Percentiles rank a stretch among this genome's conserved stretches.
These are phyloP conservation scores for Nasonia vitripennis DNA, from an alignment of 1,140 invertebrate species.

Conservation along the genomic window DNA sequence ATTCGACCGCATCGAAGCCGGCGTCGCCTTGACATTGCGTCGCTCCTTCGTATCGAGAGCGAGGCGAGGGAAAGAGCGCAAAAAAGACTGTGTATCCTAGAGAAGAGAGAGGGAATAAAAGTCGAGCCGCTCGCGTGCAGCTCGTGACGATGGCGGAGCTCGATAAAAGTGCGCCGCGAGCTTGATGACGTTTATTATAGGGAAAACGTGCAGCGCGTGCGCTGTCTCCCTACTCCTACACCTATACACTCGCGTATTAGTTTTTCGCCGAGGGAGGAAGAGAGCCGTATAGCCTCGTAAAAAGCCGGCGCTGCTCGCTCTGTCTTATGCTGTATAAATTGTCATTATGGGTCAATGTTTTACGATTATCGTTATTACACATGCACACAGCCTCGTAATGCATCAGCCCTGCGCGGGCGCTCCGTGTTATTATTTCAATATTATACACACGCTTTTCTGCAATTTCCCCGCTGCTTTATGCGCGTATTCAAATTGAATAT, in stretches of 20 bases:
- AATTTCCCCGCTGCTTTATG: neutral
- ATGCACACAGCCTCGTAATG: neutral
- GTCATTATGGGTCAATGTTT: slow-evolving; percentile 27
- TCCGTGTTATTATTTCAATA: slow-evolving; percentile 13
- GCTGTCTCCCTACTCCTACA: neutral
- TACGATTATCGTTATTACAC: slow-evolving; percentile 20
- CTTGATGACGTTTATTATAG: slow-evolving; percentile 40
- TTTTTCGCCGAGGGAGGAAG: neutral
- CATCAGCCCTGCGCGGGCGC: neutral
- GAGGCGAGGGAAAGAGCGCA: too few species aligned
- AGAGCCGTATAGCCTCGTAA: neutral
- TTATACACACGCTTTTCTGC: neutral
- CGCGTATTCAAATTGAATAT: neutral
- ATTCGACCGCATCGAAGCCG: neutral
- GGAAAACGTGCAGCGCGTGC: slow-evolving; percentile 27
- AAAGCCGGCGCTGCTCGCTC: neutral
- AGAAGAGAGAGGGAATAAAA: neutral
- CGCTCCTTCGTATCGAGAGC: neutral
- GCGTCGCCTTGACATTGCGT: slow-evolving; percentile 7
- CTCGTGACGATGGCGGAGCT: slow-evolving; percentile 9
- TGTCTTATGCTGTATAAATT: slow-evolving; percentile 12
- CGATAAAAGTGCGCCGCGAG: slow-evolving; percentile 8
- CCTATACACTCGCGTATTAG: neutral
- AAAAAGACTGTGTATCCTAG: too few species aligned
- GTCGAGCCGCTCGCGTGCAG: neutral